A percentile compares a stretch with the other conserved stretches of the same genome.
These are phyloP conservation scores for Psophia crepitans DNA, from an alignment of 2,113 vertebrate genomes.

Conservation along the genomic window DNA sequence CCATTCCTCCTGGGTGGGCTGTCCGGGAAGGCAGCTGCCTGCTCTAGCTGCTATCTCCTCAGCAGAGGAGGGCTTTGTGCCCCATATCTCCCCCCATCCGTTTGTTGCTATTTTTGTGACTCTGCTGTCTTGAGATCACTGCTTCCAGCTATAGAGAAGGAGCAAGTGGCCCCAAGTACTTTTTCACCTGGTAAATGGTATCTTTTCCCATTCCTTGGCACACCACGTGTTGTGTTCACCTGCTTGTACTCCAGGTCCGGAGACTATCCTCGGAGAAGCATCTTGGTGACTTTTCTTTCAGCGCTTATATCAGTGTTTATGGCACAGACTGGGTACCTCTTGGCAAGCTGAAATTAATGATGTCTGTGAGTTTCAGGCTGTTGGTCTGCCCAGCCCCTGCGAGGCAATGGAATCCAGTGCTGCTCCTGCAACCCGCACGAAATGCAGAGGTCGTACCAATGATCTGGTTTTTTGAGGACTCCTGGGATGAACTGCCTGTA, in stretches of 20 bases:
- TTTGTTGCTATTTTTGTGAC: slow-evolving; percentile 25
- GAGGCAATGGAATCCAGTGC: background rate
- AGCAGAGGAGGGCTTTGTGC: background rate
- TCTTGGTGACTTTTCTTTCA: background rate
- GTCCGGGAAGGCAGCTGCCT: background rate
- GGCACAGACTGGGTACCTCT: background rate
- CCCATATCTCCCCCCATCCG: background rate
- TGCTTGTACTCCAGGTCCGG: background rate
- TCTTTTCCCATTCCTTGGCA: background rate
- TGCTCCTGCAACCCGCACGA: background rate
- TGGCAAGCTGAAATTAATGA: background rate
- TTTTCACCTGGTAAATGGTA: background rate
- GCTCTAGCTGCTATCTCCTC: slow-evolving; percentile 1
- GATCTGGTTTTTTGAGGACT: background rate
- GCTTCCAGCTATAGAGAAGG: background rate
- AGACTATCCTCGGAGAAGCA: background rate
- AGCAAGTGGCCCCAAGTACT: background rate
- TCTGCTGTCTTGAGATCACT: background rate
- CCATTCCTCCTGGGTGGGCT: background rate
- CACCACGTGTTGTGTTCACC: accelerated
- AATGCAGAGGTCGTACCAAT: background rate
- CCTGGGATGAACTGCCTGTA: background rate
- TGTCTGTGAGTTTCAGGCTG: background rate
- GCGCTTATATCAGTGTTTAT: background rate
- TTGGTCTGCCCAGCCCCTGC: background rate